Percentiles rank a stretch among this genome's conserved stretches.
phyloP scores from a whole-genome alignment of 2,888 invertebrate species.

The Parapristionchus giblindavisi region DNA sequence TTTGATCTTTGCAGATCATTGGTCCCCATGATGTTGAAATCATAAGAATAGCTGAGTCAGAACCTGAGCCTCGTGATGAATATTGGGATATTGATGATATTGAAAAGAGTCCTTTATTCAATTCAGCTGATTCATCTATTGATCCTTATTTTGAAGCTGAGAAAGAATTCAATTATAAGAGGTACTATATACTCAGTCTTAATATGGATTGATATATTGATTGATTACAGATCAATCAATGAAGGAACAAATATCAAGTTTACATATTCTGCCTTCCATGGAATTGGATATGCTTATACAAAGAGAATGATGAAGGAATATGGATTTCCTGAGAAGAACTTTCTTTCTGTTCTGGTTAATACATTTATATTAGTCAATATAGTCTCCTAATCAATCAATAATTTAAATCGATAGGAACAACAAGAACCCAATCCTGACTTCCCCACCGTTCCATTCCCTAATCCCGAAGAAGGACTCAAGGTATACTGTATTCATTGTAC shows the following conservation, averaged over 20 bases:
- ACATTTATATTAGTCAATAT: no score
- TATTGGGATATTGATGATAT: constrained; percentile 82
- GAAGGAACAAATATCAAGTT: constrained; percentile 75
- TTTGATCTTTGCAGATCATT: constrained; percentile 78
- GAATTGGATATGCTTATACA: constrained; percentile 87
- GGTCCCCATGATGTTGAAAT: constrained; percentile 89
- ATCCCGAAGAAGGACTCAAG: constrained; percentile 88
- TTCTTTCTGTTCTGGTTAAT: constrained; percentile 69
- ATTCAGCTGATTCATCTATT: constrained; percentile 74
- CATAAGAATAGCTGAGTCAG: constrained; percentile 80
- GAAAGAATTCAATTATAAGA: constrained; percentile 39
- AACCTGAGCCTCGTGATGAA: constrained; percentile 80
- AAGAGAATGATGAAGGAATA: constrained; percentile 80
- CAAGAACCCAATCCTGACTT: constrained; percentile 93
- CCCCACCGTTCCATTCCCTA: constrained; percentile 94
- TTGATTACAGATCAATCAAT: constrained; percentile 62
- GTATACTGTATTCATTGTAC: constrained; percentile 40
- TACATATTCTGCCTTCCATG: constrained; percentile 97
- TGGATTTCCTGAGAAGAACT: constrained; percentile 75
- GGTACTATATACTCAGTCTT: neutral
- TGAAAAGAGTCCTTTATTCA: constrained; percentile 74
- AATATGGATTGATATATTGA: neutral
- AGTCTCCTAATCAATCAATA: no score
- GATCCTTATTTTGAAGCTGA: constrained; percentile 77
- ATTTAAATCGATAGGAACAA: no score